Conservation (phyloP, 2,797 vertebrate species). For the Mallotus villosus region DNA sequence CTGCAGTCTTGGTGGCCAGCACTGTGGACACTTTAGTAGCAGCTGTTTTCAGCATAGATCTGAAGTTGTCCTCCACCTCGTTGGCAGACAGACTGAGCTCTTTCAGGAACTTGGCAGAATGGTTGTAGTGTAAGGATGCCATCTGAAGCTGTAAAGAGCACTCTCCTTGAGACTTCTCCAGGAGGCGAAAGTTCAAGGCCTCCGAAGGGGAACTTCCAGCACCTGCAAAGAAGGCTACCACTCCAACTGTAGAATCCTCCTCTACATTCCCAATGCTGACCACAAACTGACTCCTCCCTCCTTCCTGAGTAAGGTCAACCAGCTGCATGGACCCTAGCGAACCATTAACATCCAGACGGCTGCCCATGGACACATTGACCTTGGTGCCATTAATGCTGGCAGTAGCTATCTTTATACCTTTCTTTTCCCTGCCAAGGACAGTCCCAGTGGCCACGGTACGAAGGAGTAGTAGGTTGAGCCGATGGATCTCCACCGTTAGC, state of each 20-base stretch:
- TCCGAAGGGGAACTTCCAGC: conserved; percentile 71
- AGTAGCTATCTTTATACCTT: conserved; percentile 93
- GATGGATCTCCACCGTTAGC: conserved; percentile 93
- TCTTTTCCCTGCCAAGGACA: conserved; percentile 83
- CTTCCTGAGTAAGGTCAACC: conserved; percentile 90
- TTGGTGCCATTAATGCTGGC: conserved; percentile 95
- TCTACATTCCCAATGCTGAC: conserved; percentile 90
- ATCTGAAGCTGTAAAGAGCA: conserved; percentile 88
- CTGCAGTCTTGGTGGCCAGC: conserved; percentile 91
- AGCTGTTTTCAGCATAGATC: conserved; percentile 90
- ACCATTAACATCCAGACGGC: conserved; percentile 84
- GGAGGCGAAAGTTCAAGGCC: conserved; percentile 87
- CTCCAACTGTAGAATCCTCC: conserved; percentile 69
- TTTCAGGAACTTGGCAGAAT: conserved; percentile 94
- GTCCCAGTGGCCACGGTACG: conserved; percentile 81
- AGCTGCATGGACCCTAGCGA: conserved; percentile 93
- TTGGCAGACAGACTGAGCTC: conserved; percentile 93
- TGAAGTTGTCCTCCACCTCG: conserved; percentile 94
- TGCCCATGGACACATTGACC: conserved; percentile 91
- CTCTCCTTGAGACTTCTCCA: conserved; percentile 86
- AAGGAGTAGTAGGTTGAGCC: conserved; percentile 90
- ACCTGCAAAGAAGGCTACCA: conserved; percentile 68
- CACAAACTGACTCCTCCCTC: conserved; percentile 86
- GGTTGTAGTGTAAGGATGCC: conserved; percentile 97
- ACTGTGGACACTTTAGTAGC: conserved; percentile 94